A percentile compares a stretch with the other conserved stretches of the same genome.
Evolutionary conservation across 2,113 vertebrate species (phyloP).

Genomic region (Percopsis transmontana): DNA sequence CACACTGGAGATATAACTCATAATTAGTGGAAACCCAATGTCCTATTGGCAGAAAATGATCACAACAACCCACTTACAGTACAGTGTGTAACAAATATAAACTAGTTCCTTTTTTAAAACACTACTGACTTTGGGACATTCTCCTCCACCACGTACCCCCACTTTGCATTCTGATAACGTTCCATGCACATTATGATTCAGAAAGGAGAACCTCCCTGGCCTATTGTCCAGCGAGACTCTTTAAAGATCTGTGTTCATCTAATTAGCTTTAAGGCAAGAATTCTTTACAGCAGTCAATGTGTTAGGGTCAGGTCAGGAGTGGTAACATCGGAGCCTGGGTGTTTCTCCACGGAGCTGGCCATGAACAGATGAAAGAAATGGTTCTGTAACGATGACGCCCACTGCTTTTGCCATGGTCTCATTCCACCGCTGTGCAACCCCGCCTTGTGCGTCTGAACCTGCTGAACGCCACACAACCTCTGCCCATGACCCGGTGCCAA

Average conservation of each 20-base stretch:
- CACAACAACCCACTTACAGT: too few relatives aligned
- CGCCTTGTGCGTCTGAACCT: slow-evolving; percentile 34
- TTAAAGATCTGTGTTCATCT: slow-evolving; percentile 63
- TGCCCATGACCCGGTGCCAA: slow-evolving; percentile 7
- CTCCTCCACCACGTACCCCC: not conserved
- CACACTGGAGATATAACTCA: too few relatives aligned
- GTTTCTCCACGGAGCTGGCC: slow-evolving; percentile 24
- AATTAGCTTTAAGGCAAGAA: slow-evolving; percentile 60
- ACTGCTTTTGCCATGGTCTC: too few relatives aligned
- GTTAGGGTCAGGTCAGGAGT: slow-evolving; percentile 55
- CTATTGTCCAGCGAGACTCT: slow-evolving; percentile 39
- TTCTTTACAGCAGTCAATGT: slow-evolving; percentile 46
- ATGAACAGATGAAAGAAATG: slow-evolving; percentile 52
- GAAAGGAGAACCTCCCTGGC: slow-evolving; percentile 10
- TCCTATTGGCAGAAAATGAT: too few relatives aligned
- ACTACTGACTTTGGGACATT: not conserved
- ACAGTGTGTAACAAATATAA: too few relatives aligned
- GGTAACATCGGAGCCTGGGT: slow-evolving; percentile 62
- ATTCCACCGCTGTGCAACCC: not conserved
- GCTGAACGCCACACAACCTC: slow-evolving; percentile 11
- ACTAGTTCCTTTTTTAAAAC: not conserved
- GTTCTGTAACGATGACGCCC: slow-evolving; percentile 45
- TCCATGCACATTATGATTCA: slow-evolving; percentile 19
- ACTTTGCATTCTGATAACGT: slow-evolving; percentile 8
- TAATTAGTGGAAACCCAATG: too few relatives aligned